Percentiles rank a stretch among this genome's conserved stretches.
Evolutionary conservation across 2,113 vertebrate species (phyloP).

Genomic region (Gorsachius goisagi): DNA sequence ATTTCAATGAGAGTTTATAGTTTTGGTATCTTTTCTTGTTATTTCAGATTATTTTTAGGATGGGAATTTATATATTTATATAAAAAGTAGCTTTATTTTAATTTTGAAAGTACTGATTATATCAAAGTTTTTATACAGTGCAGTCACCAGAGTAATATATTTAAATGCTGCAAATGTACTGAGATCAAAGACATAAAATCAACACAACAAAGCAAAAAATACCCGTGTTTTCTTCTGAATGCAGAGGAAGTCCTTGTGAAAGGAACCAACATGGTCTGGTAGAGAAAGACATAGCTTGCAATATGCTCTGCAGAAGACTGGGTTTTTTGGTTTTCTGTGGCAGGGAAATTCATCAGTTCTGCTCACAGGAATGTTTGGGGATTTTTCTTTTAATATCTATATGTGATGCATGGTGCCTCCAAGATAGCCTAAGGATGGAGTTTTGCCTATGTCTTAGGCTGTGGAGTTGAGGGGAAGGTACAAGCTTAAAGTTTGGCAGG

Average conservation of each 20-base stretch:
- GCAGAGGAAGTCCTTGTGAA: background rate
- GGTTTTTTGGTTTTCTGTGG: rapidly evolving
- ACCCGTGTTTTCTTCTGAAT: background rate
- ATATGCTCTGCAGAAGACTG: background rate
- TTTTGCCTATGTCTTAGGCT: background rate
- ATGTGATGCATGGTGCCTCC: rapidly evolving
- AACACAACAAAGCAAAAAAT: background rate
- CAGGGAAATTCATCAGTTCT: background rate
- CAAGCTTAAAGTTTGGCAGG: background rate
- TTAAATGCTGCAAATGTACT: background rate
- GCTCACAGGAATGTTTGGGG: background rate
- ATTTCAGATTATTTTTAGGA: background rate
- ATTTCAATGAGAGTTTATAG: background rate
- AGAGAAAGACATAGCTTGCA: background rate
- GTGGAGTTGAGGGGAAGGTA: background rate
- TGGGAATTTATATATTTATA: background rate
- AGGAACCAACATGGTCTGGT: background rate
- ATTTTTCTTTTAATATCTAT: background rate
- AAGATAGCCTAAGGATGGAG: background rate
- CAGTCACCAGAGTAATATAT: background rate
- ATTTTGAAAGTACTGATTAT: background rate
- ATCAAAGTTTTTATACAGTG: background rate
- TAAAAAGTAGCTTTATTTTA: background rate
- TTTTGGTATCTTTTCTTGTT: background rate
- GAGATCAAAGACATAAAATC: background rate